Percentiles rank a stretch among this genome's conserved stretches.
phyloP scores from a whole-genome alignment of 1,140 invertebrate genomes.

The Acyrthosiphon pisum region DNA sequence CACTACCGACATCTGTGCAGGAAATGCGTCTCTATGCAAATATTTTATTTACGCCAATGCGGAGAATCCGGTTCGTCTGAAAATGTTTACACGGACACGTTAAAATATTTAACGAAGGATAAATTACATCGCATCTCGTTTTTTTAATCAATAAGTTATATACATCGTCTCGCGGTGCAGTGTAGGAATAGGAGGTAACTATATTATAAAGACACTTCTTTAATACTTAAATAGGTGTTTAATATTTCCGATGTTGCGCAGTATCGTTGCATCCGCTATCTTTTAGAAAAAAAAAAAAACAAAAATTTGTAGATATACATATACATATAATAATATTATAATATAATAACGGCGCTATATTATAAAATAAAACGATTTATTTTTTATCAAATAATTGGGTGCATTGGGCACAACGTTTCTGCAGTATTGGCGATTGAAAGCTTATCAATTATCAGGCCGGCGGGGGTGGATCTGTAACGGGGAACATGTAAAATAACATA shows the following conservation, averaged over 20 bases:
- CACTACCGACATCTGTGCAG: neutral
- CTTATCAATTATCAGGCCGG: too few species aligned
- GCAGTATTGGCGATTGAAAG: too few species aligned
- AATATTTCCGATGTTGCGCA: neutral
- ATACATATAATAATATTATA: too few species aligned
- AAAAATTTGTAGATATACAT: too few species aligned
- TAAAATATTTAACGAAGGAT: conserved; percentile 5
- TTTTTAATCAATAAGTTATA: conserved; percentile 2
- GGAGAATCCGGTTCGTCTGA: neutral
- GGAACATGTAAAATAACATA: too few species aligned
- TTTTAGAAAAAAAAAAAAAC: neutral
- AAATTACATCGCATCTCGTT: neutral
- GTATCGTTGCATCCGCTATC: neutral
- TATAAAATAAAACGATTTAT: neutral
- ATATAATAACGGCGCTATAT: neutral
- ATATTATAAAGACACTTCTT: neutral
- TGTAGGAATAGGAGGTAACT: too few species aligned
- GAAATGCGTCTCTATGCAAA: neutral
- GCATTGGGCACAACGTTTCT: neutral
- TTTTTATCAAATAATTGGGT: neutral
- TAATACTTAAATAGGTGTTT: neutral
- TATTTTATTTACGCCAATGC: conserved; percentile 5
- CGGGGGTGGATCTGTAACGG: too few species aligned
- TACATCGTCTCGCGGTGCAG: neutral
- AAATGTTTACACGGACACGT: neutral